Percentiles rank a stretch among this genome's conserved stretches.
Conservation (phyloP, 2,113 vertebrate species). For the Poecilia latipinna region DNA sequence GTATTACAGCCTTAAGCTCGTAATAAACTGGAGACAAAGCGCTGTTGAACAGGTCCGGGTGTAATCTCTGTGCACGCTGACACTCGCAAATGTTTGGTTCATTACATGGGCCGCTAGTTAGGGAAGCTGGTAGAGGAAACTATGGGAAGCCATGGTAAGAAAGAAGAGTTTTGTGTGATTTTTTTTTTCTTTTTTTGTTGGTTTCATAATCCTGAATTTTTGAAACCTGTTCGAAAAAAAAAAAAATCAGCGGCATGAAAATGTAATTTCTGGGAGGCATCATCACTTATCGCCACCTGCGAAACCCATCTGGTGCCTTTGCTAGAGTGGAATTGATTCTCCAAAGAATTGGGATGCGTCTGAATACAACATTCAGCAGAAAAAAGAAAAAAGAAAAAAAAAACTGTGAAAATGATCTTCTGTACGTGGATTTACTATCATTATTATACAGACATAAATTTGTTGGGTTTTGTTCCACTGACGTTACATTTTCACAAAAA, state of each 20-base stretch:
- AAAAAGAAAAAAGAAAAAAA: not conserved
- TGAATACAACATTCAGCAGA: not conserved
- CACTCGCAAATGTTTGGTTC: constrained; percentile 3
- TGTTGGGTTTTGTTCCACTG: too few relatives aligned
- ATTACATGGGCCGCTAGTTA: constrained; percentile 1
- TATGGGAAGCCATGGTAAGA: not conserved
- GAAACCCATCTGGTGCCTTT: constrained; percentile 21
- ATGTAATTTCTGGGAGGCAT: constrained; percentile 22
- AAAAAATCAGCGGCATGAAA: constrained; percentile 8
- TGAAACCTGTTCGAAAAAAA: not conserved
- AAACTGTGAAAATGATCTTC: not conserved
- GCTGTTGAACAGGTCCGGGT: constrained; percentile 8
- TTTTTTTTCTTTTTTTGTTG: not conserved
- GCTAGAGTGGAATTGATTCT: constrained; percentile 22
- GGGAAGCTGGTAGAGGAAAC: not conserved
- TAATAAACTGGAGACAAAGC: constrained; percentile 28
- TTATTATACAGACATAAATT: too few relatives aligned
- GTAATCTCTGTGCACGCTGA: not conserved
- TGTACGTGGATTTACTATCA: not conserved
- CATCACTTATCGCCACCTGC: constrained; percentile 14
- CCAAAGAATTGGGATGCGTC: not conserved
- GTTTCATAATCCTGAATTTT: constrained; percentile 1
- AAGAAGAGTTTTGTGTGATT: not conserved
- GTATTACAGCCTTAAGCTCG: constrained; percentile 22
- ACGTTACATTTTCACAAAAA: too few relatives aligned